phyloP scores from a whole-genome alignment of 2,888 invertebrate species.

The Pollenia angustigena region DNA sequence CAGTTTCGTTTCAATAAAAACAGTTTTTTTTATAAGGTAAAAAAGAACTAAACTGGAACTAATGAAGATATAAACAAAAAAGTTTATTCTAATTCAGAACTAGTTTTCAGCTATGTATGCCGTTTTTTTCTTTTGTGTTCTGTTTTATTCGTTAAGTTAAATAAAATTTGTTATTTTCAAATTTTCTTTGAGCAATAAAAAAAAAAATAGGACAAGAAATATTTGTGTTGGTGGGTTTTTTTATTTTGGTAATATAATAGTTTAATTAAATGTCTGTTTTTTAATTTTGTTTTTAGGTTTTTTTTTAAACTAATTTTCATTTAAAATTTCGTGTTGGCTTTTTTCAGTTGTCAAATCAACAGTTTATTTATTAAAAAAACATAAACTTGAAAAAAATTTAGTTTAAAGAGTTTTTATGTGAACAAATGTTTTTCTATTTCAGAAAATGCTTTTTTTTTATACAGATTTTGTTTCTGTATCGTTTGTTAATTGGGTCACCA shows the following conservation, averaged over 20 bases:
- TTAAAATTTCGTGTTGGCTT: slow-evolving; percentile 3
- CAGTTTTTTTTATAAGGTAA: no score
- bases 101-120: no score
- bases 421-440: slow-evolving; percentile 35
- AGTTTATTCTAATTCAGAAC: no score
- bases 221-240: slow-evolving; percentile 15
- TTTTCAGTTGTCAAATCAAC: slow-evolving; percentile 42
- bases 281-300: no score
- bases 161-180: not conserved
- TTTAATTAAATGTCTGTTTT: not conserved
- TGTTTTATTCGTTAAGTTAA: no score
- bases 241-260: not conserved
- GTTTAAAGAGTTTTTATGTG: slow-evolving; percentile 2
- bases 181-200: not conserved
- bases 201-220: not conserved
- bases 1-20: no score
- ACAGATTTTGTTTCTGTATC: slow-evolving; percentile 47
- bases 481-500: slow-evolving; percentile 66
- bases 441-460: not conserved
- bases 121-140: no score
- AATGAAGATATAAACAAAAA: no score
- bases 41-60: no score
- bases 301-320: slow-evolving; percentile 1
- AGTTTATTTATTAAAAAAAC: not conserved
- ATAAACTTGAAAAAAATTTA: slow-evolving; percentile 16